A percentile compares a stretch with the other conserved stretches of the same genome.
Evolutionary conservation across 2,113 vertebrate species (phyloP).

Genomic region (Osmerus eperlanus): DNA sequence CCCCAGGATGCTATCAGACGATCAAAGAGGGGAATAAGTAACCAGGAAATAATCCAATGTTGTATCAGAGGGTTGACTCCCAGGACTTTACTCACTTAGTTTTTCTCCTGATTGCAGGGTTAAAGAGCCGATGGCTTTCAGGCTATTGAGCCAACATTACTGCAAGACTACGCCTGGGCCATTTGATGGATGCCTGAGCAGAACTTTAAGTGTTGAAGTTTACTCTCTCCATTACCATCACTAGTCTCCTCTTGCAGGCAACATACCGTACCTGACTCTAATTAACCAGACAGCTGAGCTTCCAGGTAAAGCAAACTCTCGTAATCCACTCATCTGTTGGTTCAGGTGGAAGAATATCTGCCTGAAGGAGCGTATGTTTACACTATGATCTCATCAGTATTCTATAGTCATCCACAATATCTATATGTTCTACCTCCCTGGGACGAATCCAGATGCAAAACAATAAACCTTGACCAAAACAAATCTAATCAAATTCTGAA

Average conservation of each 20-base stretch:
- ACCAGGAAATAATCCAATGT: conserved; percentile 31
- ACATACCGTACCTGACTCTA: conserved; percentile 41
- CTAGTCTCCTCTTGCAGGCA: conserved; percentile 3
- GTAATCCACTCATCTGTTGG: conserved; percentile 48
- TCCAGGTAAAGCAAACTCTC: conserved; percentile 35
- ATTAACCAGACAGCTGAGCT: conserved; percentile 39
- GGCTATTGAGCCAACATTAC: background rate
- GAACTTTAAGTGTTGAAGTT: too few species aligned
- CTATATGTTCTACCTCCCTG: too few species aligned
- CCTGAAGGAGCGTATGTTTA: too few species aligned
- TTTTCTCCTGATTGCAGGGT: conserved; percentile 19
- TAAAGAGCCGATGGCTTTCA: background rate
- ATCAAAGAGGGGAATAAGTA: conserved; percentile 32
- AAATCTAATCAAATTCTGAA: too few species aligned
- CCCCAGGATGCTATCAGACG: conserved; percentile 56
- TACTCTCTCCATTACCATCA: background rate
- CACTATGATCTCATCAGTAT: too few species aligned
- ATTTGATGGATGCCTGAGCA: too few species aligned
- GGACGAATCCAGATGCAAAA: too few species aligned
- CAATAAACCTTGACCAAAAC: too few species aligned
- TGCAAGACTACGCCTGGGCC: too few species aligned
- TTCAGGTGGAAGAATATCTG: conserved; percentile 28
- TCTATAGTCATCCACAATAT: too few species aligned
- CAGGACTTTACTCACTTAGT: background rate
- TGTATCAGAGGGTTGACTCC: conserved; percentile 32